Evolutionary conservation across 2,888 invertebrate genomes (phyloP).

Genomic region (Diadromus collaris): DNA sequence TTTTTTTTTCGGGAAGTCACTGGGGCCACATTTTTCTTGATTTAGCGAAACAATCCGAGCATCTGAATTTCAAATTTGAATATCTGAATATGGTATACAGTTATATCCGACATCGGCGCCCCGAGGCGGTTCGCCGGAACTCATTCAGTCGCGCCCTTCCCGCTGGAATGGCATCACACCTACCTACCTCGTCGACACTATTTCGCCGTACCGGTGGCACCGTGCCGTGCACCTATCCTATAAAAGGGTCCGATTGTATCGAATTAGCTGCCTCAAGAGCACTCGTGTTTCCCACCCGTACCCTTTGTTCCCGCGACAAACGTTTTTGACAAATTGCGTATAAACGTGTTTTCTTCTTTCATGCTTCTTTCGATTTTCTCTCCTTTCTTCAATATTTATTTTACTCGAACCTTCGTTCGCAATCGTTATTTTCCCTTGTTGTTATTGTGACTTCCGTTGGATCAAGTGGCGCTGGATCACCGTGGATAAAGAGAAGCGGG

Average conservation of each 20-base stretch:
- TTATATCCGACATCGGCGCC: constrained; percentile 26
- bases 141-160: constrained; percentile 48
- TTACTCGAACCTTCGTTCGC: constrained; percentile 22
- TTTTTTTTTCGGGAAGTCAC: constrained; percentile 71
- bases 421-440: constrained; percentile 24
- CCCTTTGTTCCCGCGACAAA: constrained; percentile 49
- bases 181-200: constrained; percentile 23
- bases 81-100: constrained; percentile 40
- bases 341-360: constrained; percentile 28
- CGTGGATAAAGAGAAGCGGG: constrained; percentile 44
- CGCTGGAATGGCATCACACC: constrained; percentile 21
- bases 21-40: constrained; percentile 77
- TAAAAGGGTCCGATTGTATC: constrained; percentile 59
- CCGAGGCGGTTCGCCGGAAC: constrained; percentile 35
- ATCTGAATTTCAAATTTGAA: constrained; percentile 77
- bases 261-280: constrained; percentile 67
- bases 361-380: constrained; percentile 1
- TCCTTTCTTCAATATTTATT: constrained; percentile 35
- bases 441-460: constrained; percentile 24
- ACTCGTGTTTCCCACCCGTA: constrained; percentile 32
- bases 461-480: constrained; percentile 32
- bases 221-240: constrained; percentile 2
- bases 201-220: constrained; percentile 6
- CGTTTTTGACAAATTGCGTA: constrained; percentile 50
- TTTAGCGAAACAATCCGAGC: constrained; percentile 77